phyloP scores from a whole-genome alignment of 2,888 invertebrate genomes.

The Ornithoptera priamus region DNA sequence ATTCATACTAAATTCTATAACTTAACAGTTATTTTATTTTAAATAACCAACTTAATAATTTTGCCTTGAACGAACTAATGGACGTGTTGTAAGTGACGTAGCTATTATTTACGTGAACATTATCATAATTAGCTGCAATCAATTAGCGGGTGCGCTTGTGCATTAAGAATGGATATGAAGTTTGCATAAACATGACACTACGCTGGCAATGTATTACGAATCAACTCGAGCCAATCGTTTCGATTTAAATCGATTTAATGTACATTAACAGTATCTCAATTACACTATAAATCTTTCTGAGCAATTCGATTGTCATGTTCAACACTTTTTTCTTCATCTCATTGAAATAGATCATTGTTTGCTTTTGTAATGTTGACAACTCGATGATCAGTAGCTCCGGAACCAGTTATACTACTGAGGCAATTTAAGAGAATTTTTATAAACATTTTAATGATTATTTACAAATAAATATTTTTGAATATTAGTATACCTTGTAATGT shows the following conservation, averaged over 20 bases:
- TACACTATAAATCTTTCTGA: background rate
- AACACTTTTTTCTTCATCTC: background rate
- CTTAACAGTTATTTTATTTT: background rate
- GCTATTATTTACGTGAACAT: conserved; percentile 25
- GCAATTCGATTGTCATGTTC: background rate
- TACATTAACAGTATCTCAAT: background rate
- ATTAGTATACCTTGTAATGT: background rate
- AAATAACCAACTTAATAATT: background rate
- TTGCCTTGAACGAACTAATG: conserved; percentile 5
- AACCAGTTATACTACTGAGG: too few species aligned
- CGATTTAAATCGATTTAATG: background rate
- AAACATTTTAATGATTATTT: too few species aligned
- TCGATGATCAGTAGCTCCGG: too few species aligned
- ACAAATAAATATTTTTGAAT: too few species aligned
- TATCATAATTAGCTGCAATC: conserved; percentile 37
- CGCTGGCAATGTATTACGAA: background rate
- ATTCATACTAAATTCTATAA: background rate
- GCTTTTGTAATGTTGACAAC: too few species aligned
- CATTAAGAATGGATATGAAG: conserved; percentile 33
- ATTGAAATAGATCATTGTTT: too few species aligned
- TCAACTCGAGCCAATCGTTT: background rate
- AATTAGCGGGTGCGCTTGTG: conserved; percentile 37
- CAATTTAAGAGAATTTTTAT: too few species aligned
- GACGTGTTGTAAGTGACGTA: conserved; percentile 1
- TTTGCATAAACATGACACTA: conserved; percentile 12